Percentiles rank a stretch among this genome's conserved stretches.
phyloP scores from a whole-genome alignment of 2,888 invertebrate species.

The Calameuta filiformis region DNA sequence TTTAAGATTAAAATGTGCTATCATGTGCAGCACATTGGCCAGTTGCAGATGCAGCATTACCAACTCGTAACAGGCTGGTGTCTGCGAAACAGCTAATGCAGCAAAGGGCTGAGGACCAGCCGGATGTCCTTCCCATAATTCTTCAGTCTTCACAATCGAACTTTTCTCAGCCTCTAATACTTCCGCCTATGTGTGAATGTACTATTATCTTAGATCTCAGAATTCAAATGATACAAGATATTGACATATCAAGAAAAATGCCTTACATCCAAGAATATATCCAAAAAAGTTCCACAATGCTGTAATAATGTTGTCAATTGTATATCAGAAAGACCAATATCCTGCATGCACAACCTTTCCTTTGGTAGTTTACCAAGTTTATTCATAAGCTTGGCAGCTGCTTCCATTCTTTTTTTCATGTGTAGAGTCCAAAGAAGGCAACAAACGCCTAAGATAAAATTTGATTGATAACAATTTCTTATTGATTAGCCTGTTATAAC shows the following conservation, averaged over 20 bases:
- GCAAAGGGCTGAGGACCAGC: constrained; percentile 75
- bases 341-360: constrained; percentile 84
- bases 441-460: constrained; percentile 73
- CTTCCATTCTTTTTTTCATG: constrained; percentile 83
- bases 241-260: constrained; percentile 50
- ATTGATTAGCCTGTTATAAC: background rate
- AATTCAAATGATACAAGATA: constrained; percentile 42
- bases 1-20: constrained; percentile 82
- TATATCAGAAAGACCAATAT: constrained; percentile 77
- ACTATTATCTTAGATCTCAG: background rate
- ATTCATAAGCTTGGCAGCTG: constrained; percentile 79
- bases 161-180: constrained; percentile 64
- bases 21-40: constrained; percentile 80
- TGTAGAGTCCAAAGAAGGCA: constrained; percentile 91
- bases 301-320: constrained; percentile 66
- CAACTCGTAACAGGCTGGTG: constrained; percentile 79
- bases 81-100: constrained; percentile 82
- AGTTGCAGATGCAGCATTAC: constrained; percentile 85
- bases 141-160: constrained; percentile 70
- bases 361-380: constrained; percentile 88
- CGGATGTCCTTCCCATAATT: constrained; percentile 73
- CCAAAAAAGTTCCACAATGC: constrained; percentile 67
- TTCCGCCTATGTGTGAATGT: constrained; percentile 60
- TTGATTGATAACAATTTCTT: background rate
- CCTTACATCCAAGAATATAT: constrained; percentile 71